These are phyloP conservation scores for Lutjanus erythropterus DNA, from an alignment of 2,113 vertebrate species.

Conservation along the genomic window DNA sequence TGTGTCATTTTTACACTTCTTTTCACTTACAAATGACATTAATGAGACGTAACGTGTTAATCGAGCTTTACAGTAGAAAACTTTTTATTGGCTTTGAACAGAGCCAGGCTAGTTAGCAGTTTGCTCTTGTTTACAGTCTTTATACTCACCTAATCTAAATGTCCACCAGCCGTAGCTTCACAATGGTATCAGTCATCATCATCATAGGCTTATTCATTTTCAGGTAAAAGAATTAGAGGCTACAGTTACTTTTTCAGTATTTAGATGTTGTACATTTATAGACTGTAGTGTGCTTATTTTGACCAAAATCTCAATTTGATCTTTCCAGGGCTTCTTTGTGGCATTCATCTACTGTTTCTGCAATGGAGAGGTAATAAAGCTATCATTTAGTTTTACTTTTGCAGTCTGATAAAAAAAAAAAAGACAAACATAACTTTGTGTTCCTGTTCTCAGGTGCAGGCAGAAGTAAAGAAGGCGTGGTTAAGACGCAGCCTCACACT, in stretches of 20 bases:
- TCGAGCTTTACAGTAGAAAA: not conserved
- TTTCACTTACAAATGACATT: not conserved
- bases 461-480: constrained; percentile 89
- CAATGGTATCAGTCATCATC: too few relatives aligned
- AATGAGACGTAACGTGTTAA: not conserved
- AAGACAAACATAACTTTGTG: not conserved
- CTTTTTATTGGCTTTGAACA: not conserved
- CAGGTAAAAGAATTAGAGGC: too few relatives aligned
- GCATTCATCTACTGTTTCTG: constrained; percentile 91
- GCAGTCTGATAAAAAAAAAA: not conserved
- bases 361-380: constrained; percentile 86
- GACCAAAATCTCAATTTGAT: constrained; percentile 7
- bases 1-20: too few relatives aligned
- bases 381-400: not conserved
- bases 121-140: not conserved
- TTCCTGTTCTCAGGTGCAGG: constrained; percentile 82
- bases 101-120: too few relatives aligned
- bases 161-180: too few relatives aligned
- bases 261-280: not conserved
- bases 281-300: not conserved
- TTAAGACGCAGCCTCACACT: constrained; percentile 82
- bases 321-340: constrained; percentile 87
- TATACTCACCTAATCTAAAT: not conserved
- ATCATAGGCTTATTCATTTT: too few relatives aligned
- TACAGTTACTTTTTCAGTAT: not conserved